Evolutionary conservation across 2,888 invertebrate genomes (phyloP).

Genomic region (Griposia aprilina): DNA sequence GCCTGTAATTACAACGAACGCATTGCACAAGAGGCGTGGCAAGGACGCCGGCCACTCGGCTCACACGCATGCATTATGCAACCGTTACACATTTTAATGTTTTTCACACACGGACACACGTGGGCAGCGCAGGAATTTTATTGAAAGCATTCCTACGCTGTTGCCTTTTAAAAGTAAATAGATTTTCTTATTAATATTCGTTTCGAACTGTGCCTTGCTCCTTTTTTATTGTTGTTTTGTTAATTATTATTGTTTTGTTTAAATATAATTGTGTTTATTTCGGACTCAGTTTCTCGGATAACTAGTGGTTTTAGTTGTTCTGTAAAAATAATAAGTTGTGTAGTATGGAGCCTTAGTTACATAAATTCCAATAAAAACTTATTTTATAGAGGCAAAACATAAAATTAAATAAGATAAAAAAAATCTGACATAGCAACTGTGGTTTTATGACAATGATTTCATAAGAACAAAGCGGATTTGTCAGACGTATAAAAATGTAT

Average conservation of each 20-base stretch:
- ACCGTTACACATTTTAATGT: conserved; percentile 61
- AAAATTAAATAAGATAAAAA: no score
- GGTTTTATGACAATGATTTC: neutral
- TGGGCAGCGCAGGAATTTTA: conserved; percentile 41
- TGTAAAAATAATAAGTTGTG: no score
- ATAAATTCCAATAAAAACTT: no score
- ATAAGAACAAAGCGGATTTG: neutral
- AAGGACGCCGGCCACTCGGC: conserved; percentile 70
- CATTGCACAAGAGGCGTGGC: conserved; percentile 70
- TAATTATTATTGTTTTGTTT: no score
- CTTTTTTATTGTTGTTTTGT: neutral
- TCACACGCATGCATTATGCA: conserved; percentile 54
- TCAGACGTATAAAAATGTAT: neutral
- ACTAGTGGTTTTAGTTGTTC: no score
- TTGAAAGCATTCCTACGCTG: conserved; percentile 34
- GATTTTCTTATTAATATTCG: neutral
- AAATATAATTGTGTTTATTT: no score
- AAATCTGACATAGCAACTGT: no score
- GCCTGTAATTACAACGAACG: conserved; percentile 44
- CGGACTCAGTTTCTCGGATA: no score
- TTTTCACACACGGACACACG: conserved; percentile 57
- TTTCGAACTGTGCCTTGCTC: neutral
- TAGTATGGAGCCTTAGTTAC: no score
- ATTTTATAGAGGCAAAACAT: no score
- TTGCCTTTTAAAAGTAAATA: neutral